phyloP scores from a whole-genome alignment of 2,113 vertebrate genomes.

The Gymnobelideus leadbeateri region DNA sequence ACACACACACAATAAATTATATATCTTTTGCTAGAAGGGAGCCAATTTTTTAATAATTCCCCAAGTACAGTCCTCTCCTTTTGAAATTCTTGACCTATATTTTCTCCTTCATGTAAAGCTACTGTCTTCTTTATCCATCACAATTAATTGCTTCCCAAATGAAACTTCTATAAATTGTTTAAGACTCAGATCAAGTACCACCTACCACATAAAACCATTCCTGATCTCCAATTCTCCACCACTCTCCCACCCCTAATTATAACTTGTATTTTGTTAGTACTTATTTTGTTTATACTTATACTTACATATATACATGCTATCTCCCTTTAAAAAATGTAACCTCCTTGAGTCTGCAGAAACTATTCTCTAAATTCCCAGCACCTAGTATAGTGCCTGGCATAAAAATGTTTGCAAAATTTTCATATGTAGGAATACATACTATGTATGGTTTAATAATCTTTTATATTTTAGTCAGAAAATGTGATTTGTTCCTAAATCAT shows the following conservation, averaged over 20 bases:
- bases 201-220: neutral
- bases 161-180: neutral
- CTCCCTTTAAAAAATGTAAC: neutral
- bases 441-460: neutral
- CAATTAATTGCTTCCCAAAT: neutral
- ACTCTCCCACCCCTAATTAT: neutral
- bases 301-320: neutral
- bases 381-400: neutral
- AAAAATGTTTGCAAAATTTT: neutral
- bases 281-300: neutral
- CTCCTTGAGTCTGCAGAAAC: neutral
- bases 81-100: neutral
- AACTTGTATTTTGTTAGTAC: neutral
- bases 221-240: neutral
- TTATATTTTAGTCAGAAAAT: neutral
- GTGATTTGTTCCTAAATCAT: neutral
- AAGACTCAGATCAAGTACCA: neutral
- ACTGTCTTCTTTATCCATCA: neutral
- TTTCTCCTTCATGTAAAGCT: neutral
- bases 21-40: neutral
- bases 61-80: neutral
- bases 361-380: neutral
- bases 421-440: neutral
- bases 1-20: neutral
- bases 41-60: neutral